Conservation (phyloP, 2,888 invertebrate species). For the Argyresthia albistria region DNA sequence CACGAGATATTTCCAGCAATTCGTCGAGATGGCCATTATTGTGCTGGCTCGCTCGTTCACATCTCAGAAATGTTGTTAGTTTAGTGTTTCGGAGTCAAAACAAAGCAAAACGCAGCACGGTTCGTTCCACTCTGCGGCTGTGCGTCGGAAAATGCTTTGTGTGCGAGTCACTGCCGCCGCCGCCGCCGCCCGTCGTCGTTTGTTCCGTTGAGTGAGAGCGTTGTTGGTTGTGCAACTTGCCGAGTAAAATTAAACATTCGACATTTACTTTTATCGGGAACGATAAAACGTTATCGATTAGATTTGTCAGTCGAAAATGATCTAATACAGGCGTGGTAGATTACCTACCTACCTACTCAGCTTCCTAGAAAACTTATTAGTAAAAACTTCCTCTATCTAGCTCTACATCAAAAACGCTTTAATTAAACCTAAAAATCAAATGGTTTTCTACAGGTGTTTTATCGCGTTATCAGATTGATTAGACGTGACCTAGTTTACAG, state of each 20-base stretch:
- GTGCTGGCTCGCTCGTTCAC: conserved; percentile 35
- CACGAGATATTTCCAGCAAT: conserved; percentile 67
- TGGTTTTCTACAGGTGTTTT: no score
- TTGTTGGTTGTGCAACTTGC: conserved; percentile 33
- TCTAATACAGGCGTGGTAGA: neutral
- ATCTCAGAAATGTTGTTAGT: conserved; percentile 47
- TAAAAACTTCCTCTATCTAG: no score
- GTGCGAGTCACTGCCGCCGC: neutral
- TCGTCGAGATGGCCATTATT: conserved; percentile 60
- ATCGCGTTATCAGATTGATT: no score
- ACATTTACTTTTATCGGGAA: conserved; percentile 30
- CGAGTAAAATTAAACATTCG: conserved; percentile 53
- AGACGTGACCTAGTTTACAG: no score
- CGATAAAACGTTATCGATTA: conserved; percentile 6
- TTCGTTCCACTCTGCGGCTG: conserved; percentile 55
- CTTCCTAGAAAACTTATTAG: neutral
- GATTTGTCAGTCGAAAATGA: neutral
- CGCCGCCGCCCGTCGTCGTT: no score
- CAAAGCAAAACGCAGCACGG: conserved; percentile 35
- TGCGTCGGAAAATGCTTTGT: conserved; percentile 20
- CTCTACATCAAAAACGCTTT: no score
- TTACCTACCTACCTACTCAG: neutral
- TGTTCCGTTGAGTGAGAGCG: no score
- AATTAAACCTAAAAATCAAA: no score
- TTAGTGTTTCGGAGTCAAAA: conserved; percentile 33